Conservation (phyloP, 2,888 invertebrate genomes). For the Clunio marinus region DNA sequence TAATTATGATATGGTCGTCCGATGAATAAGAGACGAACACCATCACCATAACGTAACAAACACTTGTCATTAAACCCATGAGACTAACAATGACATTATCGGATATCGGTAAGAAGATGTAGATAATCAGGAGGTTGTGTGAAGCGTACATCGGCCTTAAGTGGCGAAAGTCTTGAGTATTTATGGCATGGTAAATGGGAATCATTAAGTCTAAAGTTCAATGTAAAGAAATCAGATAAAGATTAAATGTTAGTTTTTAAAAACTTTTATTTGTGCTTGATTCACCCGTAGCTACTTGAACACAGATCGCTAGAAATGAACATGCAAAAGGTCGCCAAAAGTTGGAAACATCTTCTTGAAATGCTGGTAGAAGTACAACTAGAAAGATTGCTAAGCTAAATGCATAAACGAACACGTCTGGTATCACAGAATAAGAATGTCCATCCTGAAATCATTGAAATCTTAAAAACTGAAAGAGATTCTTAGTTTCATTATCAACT, state of each 20-base stretch:
- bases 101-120: conserved; percentile 78
- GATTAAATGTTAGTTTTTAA: too few relatives aligned
- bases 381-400: conserved; percentile 47
- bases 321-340: conserved; percentile 50
- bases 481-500: conserved; percentile 15
- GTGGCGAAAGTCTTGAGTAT: conserved; percentile 49
- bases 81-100: conserved; percentile 66
- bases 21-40: conserved; percentile 56
- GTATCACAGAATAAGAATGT: conserved; percentile 43
- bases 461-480: conserved; percentile 45
- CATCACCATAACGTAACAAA: conserved; percentile 60
- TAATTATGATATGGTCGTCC: conserved; percentile 48
- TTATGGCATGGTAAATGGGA: conserved; percentile 60
- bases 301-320: conserved; percentile 52
- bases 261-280: background rate
- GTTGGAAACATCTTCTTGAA: conserved; percentile 48
- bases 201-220: conserved; percentile 60
- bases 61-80: conserved; percentile 64
- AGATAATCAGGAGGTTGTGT: conserved; percentile 70
- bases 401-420: conserved; percentile 48
- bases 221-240: background rate
- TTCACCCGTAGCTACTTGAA: conserved; percentile 56
- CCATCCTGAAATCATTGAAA: conserved; percentile 10
- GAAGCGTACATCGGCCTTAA: conserved; percentile 68
- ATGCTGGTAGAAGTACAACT: conserved; percentile 48